Evolutionary conservation across 2,888 invertebrate genomes (phyloP).

Genomic region (Atherix ibis): DNA sequence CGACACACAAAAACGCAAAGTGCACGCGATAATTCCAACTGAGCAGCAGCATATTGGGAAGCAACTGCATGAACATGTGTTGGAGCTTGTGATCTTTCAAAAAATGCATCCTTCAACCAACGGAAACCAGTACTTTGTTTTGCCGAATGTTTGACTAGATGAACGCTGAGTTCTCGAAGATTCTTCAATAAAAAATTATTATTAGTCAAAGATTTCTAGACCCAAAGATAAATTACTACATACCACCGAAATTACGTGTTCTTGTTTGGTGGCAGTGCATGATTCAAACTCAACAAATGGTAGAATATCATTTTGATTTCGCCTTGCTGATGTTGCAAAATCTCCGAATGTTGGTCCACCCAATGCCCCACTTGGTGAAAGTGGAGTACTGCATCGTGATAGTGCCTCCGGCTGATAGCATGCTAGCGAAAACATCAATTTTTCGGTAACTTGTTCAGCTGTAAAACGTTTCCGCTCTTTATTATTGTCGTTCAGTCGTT

Average conservation of each 20-base stretch:
- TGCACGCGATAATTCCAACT: constrained; percentile 61
- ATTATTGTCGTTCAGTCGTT: constrained; percentile 44
- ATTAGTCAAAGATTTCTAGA: neutral
- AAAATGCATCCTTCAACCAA: constrained; percentile 32
- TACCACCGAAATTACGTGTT: constrained; percentile 74
- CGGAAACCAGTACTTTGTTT: constrained; percentile 34
- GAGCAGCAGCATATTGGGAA: constrained; percentile 66
- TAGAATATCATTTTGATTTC: constrained; percentile 39
- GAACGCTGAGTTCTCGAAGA: constrained; percentile 69
- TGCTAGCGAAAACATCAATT: constrained; percentile 60
- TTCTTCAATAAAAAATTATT: constrained; percentile 38
- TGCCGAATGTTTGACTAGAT: constrained; percentile 50
- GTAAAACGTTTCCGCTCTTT: constrained; percentile 46
- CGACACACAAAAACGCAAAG: constrained; percentile 60
- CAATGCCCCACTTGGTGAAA: constrained; percentile 52
- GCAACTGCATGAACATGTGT: constrained; percentile 65
- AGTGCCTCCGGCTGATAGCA: constrained; percentile 78
- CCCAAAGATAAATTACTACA: constrained; percentile 16
- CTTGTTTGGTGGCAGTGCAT: constrained; percentile 76
- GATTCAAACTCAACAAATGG: constrained; percentile 72
- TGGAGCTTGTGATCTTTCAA: constrained; percentile 40
- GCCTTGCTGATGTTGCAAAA: constrained; percentile 24
- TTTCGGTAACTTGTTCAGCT: constrained; percentile 56
- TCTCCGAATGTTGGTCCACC: constrained; percentile 35
- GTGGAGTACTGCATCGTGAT: constrained; percentile 69